A percentile compares a stretch with the other conserved stretches of the same genome.
These are phyloP conservation scores for Peromyscus nudipes DNA, from an alignment of 2,797 vertebrate genomes.

Conservation along the genomic window DNA sequence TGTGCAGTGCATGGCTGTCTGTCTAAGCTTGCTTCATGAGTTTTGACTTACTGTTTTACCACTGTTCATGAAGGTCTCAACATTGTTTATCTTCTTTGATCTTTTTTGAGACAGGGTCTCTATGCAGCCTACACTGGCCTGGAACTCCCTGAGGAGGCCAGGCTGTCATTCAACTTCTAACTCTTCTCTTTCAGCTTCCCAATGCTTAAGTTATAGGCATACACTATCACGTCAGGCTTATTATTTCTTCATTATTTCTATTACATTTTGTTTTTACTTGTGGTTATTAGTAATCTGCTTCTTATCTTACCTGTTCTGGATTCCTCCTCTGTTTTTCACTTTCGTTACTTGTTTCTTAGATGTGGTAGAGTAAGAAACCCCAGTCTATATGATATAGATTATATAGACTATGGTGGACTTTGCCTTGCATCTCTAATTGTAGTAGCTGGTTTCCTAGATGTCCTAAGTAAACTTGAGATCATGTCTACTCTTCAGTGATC, in stretches of 20 bases:
- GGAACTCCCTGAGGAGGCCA: neutral
- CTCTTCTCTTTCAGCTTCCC: neutral
- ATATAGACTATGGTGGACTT: neutral
- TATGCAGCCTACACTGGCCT: neutral
- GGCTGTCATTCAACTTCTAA: neutral
- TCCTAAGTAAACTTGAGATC: neutral
- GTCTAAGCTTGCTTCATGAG: neutral
- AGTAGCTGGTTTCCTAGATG: neutral
- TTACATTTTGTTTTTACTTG: neutral
- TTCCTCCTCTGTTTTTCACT: neutral
- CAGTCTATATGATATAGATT: neutral
- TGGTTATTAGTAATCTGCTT: neutral
- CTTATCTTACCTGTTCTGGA: neutral
- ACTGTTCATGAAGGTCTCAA: neutral
- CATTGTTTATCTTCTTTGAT: too few relatives aligned
- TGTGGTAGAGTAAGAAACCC: neutral
- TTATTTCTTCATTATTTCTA: neutral
- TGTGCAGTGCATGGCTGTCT: neutral
- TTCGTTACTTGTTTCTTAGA: neutral
- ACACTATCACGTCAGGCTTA: too few relatives aligned
- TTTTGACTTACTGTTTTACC: neutral
- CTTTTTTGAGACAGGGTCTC: neutral
- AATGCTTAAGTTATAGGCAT: neutral
- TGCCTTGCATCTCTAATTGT: neutral
- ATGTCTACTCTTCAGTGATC: neutral